Base-by-base conservation (phyloP, 1,140 invertebrate genomes). In the Scaptomyza graminum region DNA sequence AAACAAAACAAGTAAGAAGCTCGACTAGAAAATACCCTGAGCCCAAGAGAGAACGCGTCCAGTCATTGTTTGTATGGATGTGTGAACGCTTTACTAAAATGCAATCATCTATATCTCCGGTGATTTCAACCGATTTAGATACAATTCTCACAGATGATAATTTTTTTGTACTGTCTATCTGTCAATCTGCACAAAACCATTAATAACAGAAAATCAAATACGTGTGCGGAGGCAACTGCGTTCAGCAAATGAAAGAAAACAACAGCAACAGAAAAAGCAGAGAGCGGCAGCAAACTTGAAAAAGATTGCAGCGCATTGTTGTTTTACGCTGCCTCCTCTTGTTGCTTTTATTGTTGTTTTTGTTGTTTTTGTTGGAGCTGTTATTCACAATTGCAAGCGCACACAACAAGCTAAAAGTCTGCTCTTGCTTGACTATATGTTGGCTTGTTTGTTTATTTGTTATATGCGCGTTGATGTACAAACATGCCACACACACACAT, bases 281-380 rank as follows among this genome's bases (percentile, higher is more conserved):
- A 46, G 55, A 61, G 60, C 55, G 56, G 61, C 37, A 61, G 61
- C 28, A 62, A 73, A 59, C 34, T 76, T 64, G 75, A 54, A 56
- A 78, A 77, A 75, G 72, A 78, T 75, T 78, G 74, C 61, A 77
- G 75, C 67, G 66, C 72, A 75, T 77, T 77, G 75, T 77, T 77
- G 72, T 77, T 74, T 62, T 64, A 69, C 60, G 70, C 59, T 68
- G 57, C 11, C 39, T 51, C 43, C 34, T 56, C 54, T 49, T 67
- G 56, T 68, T 64, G 51, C 44, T 63, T 50, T 43, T 67, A 25
- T 16, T 70, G 22, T 47, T 66, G 18, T 18, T 75, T 28, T 47
- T 67, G 47, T 49, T 64, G 70, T 56, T 74, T 64, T 16, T 69
- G 59, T 46, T 67, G 69, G 13, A 67, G 57, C 41, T 76, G 70